Conservation (phyloP, 2,888 invertebrate species). For the Perizoma affinitatum region DNA sequence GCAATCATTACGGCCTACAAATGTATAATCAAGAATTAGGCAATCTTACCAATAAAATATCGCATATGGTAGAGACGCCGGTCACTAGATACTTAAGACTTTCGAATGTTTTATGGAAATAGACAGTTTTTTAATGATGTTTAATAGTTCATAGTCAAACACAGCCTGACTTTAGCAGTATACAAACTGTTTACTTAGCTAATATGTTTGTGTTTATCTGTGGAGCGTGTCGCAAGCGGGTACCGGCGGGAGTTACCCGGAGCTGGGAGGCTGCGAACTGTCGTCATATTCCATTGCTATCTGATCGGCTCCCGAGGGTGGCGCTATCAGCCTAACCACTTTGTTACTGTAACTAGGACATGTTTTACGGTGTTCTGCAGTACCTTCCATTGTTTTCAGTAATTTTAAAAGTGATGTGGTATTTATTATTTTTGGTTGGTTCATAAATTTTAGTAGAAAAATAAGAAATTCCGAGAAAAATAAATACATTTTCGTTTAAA, state of each 20-base stretch:
- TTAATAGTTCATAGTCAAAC: no score
- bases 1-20: no score
- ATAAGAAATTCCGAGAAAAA: slow-evolving; percentile 4
- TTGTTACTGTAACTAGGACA: slow-evolving; percentile 40
- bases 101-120: no score
- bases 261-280: slow-evolving; percentile 67
- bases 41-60: no score
- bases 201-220: slow-evolving; percentile 51
- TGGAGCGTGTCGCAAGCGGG: slow-evolving; percentile 35
- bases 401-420: neutral
- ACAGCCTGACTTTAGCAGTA: no score
- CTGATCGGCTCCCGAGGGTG: slow-evolving; percentile 62
- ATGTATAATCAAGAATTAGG: no score
- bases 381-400: neutral
- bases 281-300: slow-evolving; percentile 74
- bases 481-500: slow-evolving; percentile 9
- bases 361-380: slow-evolving; percentile 35
- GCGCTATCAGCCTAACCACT: slow-evolving; percentile 52
- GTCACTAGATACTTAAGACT: no score
- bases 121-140: no score
- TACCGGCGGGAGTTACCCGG: slow-evolving; percentile 19
- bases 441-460: no score
- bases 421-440: no score
- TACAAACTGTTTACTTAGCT: slow-evolving; percentile 17
- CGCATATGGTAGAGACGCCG: no score